Percentiles rank a stretch among this genome's conserved stretches.
These are phyloP conservation scores for Nothocercus julius DNA, from an alignment of 2,113 vertebrate species.

Conservation along the genomic window DNA sequence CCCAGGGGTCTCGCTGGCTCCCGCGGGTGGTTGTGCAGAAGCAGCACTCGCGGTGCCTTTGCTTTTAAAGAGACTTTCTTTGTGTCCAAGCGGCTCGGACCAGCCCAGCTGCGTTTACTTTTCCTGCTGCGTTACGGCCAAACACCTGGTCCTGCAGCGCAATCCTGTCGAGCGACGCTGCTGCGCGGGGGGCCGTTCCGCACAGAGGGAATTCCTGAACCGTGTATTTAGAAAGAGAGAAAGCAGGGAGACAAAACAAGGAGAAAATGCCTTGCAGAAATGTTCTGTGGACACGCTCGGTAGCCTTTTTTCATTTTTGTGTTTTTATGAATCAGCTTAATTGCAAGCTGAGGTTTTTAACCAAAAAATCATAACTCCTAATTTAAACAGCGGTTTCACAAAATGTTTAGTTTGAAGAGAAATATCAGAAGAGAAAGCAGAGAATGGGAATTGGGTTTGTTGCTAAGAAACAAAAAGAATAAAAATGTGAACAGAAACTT, in stretches of 20 bases:
- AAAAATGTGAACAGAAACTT: neutral
- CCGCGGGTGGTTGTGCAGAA: neutral
- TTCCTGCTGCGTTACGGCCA: neutral
- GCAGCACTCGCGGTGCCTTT: neutral
- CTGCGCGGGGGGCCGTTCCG: neutral
- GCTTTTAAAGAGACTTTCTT: neutral
- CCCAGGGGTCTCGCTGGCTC: neutral
- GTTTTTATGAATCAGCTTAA: neutral
- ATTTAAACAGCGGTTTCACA: neutral
- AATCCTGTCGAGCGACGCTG: neutral
- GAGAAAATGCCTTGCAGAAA: neutral
- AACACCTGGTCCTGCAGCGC: neutral
- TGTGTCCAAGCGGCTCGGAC: neutral
- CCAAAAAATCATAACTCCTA: neutral
- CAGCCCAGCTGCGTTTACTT: neutral
- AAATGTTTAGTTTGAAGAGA: neutral
- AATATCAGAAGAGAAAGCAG: neutral
- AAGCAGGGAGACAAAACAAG: neutral
- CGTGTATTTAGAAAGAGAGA: neutral
- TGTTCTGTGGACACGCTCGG: neutral
- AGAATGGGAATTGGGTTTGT: slow-evolving; percentile 33
- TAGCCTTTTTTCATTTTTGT: neutral
- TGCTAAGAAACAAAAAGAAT: slow-evolving; percentile 30
- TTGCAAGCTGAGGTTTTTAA: neutral
- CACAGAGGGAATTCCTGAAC: neutral